These are phyloP conservation scores for Clepsis dumicolana DNA, from an alignment of 2,888 invertebrate species.

Conservation along the genomic window DNA sequence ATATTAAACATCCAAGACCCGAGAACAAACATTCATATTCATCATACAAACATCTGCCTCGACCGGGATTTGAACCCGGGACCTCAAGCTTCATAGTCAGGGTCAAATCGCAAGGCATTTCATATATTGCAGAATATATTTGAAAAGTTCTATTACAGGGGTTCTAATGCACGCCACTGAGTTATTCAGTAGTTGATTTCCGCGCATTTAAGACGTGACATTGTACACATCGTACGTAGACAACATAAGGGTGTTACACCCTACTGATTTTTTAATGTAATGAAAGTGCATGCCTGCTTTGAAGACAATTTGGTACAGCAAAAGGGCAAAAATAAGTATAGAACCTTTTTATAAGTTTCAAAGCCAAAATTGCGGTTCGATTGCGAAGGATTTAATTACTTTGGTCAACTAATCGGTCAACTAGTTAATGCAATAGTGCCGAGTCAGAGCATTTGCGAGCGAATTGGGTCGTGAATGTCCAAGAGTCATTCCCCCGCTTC, in stretches of 20 bases:
- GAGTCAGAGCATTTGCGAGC: slow-evolving; percentile 47
- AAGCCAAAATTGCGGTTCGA: slow-evolving; percentile 4
- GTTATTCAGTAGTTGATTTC: neutral
- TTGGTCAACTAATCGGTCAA: slow-evolving; percentile 52
- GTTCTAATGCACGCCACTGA: too few species aligned
- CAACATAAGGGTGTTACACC: too few species aligned
- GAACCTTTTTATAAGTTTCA: slow-evolving; percentile 1
- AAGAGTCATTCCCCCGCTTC: slow-evolving; percentile 44
- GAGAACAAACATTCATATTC: too few species aligned
- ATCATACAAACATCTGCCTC: too few species aligned
- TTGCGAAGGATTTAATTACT: slow-evolving; percentile 26
- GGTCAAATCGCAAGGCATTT: neutral
- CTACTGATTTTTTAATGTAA: neutral
- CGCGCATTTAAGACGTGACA: neutral
- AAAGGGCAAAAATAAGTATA: neutral
- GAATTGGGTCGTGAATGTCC: slow-evolving; percentile 67
- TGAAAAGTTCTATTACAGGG: neutral
- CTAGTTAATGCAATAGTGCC: slow-evolving; percentile 43
- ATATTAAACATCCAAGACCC: too few species aligned
- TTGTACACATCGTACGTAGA: neutral
- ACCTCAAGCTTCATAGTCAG: too few species aligned
- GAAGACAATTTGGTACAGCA: neutral
- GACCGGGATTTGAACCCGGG: too few species aligned
- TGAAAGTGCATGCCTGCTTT: neutral
- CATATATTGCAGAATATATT: slow-evolving; percentile 1